phyloP scores from a whole-genome alignment of 2,888 invertebrate species.

The Campoplex nolae region DNA sequence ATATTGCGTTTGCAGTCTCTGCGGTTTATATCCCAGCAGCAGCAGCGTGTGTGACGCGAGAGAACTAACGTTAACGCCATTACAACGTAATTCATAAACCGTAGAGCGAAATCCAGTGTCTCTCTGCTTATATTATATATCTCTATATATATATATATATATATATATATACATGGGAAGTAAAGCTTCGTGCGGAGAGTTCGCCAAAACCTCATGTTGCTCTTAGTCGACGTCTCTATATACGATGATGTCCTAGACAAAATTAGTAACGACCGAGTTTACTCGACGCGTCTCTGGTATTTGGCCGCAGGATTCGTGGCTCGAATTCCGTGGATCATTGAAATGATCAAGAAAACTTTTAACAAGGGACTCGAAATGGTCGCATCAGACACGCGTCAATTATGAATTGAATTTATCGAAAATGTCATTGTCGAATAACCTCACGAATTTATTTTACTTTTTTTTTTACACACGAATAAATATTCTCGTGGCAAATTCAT shows the following conservation, averaged over 20 bases:
- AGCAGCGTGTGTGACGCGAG: slow-evolving; percentile 22
- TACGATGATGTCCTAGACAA: not conserved
- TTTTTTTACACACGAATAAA: not conserved
- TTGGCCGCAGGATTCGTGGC: not conserved
- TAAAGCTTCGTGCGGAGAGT: slow-evolving; percentile 52
- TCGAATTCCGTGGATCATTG: too few relatives aligned
- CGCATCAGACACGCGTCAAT: not conserved
- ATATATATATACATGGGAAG: not conserved
- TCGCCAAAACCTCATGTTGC: slow-evolving; percentile 32
- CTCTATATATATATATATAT: not conserved
- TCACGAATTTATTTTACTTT: not conserved
- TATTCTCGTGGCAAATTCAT: not conserved
- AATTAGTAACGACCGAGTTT: slow-evolving; percentile 23
- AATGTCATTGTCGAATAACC: not conserved
- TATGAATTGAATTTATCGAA: not conserved
- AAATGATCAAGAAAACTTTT: too few relatives aligned
- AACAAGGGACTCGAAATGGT: not conserved
- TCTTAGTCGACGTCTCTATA: not conserved
- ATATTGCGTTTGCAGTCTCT: slow-evolving; percentile 51
- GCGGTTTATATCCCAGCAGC: slow-evolving; percentile 45
- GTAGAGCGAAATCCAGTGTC: slow-evolving; percentile 58
- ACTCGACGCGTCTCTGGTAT: not conserved
- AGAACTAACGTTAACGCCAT: slow-evolving; percentile 75
- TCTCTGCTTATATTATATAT: not conserved
- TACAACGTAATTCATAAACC: slow-evolving; percentile 77